Percentiles rank a stretch among this genome's conserved stretches.
Evolutionary conservation across 2,888 invertebrate species (phyloP).

Genomic region (Phoenoteleia sp.): DNA sequence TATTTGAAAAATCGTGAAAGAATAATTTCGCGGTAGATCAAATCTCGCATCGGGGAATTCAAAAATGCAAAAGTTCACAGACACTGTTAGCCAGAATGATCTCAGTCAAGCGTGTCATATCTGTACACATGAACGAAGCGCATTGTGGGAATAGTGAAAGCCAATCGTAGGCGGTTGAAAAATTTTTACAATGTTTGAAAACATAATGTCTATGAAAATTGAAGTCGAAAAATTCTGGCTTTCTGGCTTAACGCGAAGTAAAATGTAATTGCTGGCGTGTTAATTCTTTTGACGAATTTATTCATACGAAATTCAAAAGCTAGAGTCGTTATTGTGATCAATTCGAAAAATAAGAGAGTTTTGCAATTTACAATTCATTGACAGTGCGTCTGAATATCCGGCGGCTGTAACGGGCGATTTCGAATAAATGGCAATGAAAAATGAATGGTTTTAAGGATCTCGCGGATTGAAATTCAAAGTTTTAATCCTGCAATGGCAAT

Average conservation of each 20-base stretch:
- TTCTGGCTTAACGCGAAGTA: no score
- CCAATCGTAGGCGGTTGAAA: slow-evolving; percentile 1
- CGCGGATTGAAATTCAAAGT: slow-evolving; percentile 81
- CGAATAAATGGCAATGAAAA: slow-evolving; percentile 59
- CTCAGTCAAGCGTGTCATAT: slow-evolving; percentile 41
- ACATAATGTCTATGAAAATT: slow-evolving; percentile 21
- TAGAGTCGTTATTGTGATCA: background rate
- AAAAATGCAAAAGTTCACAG: slow-evolving; percentile 40
- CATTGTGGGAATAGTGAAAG: slow-evolving; percentile 36
- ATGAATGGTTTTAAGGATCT: slow-evolving; percentile 77
- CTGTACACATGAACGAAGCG: slow-evolving; percentile 41
- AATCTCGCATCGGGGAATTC: slow-evolving; percentile 46
- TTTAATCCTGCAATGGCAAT: slow-evolving; percentile 77
- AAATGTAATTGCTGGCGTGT: no score
- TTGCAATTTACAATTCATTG: slow-evolving; percentile 50
- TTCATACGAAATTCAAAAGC: no score
- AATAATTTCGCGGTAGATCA: slow-evolving; percentile 41
- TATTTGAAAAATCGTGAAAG: slow-evolving; percentile 20
- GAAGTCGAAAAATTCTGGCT: no score
- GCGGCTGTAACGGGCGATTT: slow-evolving; percentile 13
- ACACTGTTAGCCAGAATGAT: slow-evolving; percentile 39
- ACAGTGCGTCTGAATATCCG: slow-evolving; percentile 34
- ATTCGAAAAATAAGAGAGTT: slow-evolving; percentile 1
- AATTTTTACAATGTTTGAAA: slow-evolving; percentile 11
- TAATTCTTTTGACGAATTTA: no score